Evolutionary conservation across 1,140 invertebrate genomes (phyloP), one percentile per base, ranked within the genome.

Genomic region (Trialeurodes vaporariorum): DNA sequence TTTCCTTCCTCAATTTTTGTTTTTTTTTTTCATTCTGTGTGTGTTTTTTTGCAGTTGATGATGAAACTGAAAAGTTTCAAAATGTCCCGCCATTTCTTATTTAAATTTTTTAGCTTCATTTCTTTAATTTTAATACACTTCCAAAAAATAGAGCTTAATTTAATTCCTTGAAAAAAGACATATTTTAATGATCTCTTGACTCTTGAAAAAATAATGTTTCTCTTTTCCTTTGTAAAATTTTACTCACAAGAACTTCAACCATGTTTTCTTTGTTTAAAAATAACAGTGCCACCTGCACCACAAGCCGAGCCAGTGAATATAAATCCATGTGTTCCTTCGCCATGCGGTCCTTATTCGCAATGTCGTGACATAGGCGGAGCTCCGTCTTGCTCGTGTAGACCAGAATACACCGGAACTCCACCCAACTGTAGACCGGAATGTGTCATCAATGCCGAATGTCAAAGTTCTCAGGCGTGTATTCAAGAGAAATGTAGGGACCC

Each of bases 71-170:
- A n/a, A n/a, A n/a, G n/a, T n/a, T n/a, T n/a, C n/a, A n/a, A n/a
- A n/a, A n/a, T n/a, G n/a, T n/a, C n/a, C n/a, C n/a, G n/a, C n/a
- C n/a, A n/a, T n/a, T n/a, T n/a, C n/a, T n/a, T n/a, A n/a, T n/a
- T n/a, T n/a, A n/a, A n/a, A n/a, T n/a, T n/a, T n/a, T n/a, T n/a
- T n/a, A n/a, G n/a, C n/a, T n/a, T n/a, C n/a, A n/a, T n/a, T n/a
- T n/a, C n/a, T n/a, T n/a, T n/a, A n/a, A n/a, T n/a, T n/a, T n/a
- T 72, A 83, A 70, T 76, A 81, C 34, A 87, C 86, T 76, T 78
- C 75, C 83, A 11, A 79, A 81, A 49, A 82, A 84, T 64, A 81
- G 78, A 71, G 83, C 87, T 1, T 92, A 89, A 71, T 83, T 89
- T 21, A 82, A 82, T 69, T 85, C 85, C 71, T 64, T n/a, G 61